Evolutionary conservation across 2,113 vertebrate genomes (phyloP).

Genomic region (Hippolais icterina): DNA sequence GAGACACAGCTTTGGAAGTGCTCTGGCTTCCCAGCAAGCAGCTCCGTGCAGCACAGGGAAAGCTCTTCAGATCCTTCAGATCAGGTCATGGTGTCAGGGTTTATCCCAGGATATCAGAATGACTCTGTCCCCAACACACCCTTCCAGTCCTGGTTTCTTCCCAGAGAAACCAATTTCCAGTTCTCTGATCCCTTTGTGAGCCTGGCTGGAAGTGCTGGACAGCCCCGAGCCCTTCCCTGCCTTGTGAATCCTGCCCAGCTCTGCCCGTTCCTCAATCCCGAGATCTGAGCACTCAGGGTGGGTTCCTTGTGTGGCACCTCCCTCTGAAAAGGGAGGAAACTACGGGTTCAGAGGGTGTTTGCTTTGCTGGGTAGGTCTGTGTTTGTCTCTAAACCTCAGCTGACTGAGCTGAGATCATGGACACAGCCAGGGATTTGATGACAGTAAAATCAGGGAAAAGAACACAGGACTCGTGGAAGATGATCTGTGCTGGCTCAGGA

Average conservation of each 20-base stretch:
- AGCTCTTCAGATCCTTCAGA: neutral
- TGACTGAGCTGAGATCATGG: neutral
- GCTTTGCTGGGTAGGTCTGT: neutral
- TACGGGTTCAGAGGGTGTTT: rapidly evolving
- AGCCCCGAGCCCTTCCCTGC: no score
- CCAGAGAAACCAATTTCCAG: neutral
- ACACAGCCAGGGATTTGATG: neutral
- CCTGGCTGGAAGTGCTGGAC: neutral
- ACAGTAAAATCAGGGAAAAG: neutral
- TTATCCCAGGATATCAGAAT: neutral
- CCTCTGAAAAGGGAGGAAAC: neutral
- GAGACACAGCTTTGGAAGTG: neutral
- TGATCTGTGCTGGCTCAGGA: neutral
- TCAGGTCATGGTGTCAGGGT: neutral
- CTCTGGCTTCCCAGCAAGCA: neutral
- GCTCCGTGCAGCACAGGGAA: rapidly evolving
- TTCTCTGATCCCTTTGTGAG: neutral
- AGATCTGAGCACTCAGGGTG: neutral
- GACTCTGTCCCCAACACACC: rapidly evolving
- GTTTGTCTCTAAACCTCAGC: no score
- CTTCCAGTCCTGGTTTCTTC: neutral
- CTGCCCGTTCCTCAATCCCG: rapidly evolving
- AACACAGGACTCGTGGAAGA: rapidly evolving
- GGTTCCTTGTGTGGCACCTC: neutral
- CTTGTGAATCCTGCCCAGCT: rapidly evolving